Conservation (phyloP, 2,113 vertebrate species). For the Urocolius indicus region DNA sequence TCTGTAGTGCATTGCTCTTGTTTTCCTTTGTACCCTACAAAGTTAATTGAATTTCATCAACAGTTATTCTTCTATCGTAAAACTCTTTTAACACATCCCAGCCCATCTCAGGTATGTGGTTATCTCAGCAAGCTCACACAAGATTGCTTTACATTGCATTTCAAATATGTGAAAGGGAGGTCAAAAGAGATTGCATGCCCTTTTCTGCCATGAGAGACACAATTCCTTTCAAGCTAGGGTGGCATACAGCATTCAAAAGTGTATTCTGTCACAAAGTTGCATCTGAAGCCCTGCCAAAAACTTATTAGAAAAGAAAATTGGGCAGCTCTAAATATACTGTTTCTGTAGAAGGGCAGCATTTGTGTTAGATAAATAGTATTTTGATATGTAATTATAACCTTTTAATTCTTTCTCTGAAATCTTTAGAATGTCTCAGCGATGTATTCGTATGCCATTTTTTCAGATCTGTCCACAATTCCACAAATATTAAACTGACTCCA, state of each 20-base stretch:
- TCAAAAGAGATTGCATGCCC: not conserved
- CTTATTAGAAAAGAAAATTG: not conserved
- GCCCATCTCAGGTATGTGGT: not conserved
- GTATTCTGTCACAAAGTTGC: not conserved
- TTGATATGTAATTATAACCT: not conserved
- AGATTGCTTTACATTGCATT: not conserved
- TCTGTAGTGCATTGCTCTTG: not conserved
- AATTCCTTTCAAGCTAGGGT: not conserved
- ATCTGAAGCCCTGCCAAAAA: not conserved
- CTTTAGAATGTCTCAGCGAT: not conserved
- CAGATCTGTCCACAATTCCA: not conserved
- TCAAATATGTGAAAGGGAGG: not conserved
- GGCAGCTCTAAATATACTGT: not conserved
- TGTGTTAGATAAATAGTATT: not conserved
- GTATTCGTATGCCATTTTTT: not conserved
- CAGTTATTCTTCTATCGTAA: not conserved
- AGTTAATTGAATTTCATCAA: not conserved
- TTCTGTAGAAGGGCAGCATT: not conserved
- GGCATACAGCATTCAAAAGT: not conserved
- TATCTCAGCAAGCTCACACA: not conserved
- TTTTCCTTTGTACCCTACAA: conserved; percentile 4
- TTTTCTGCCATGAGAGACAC: not conserved
- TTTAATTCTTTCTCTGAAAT: not conserved
- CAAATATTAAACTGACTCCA: not conserved
- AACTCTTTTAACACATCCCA: not conserved